These are phyloP conservation scores for Palaemon carinicauda DNA, from an alignment of 1,140 invertebrate species.

Conservation along the genomic window DNA sequence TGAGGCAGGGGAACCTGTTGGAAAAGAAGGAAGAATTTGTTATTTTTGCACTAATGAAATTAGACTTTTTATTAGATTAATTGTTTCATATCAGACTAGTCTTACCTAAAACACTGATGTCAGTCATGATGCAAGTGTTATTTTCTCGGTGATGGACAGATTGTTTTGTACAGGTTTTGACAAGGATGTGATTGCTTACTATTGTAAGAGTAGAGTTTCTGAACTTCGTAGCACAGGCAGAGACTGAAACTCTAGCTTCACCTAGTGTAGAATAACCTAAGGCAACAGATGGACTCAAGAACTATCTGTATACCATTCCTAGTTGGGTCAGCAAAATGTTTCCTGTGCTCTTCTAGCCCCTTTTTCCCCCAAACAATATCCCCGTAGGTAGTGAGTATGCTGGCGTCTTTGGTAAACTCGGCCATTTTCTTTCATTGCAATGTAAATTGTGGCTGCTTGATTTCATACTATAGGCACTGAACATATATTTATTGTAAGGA, in stretches of 20 bases:
- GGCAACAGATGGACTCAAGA: slow-evolving; percentile 31
- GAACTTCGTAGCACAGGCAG: slow-evolving; percentile 22
- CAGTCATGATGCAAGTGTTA: slow-evolving; percentile 46
- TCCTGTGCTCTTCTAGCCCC: slow-evolving; percentile 53
- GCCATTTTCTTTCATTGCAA: not conserved
- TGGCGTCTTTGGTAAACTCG: slow-evolving; percentile 38
- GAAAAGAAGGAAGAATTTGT: slow-evolving; percentile 48
- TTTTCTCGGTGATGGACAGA: slow-evolving; percentile 52
- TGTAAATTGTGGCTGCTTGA: slow-evolving; percentile 20
- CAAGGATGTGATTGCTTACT: slow-evolving; percentile 49
- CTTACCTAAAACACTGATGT: slow-evolving; percentile 50
- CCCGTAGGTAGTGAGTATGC: slow-evolving; percentile 37
- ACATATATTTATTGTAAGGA: not conserved
- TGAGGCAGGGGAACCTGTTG: slow-evolving; percentile 36
- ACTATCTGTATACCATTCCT: slow-evolving; percentile 52
- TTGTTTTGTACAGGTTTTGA: slow-evolving; percentile 56
- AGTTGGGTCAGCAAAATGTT: slow-evolving; percentile 44
- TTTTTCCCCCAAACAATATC: slow-evolving; percentile 36
- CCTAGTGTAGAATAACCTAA: slow-evolving; percentile 50
- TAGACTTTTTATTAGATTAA: slow-evolving; percentile 51
- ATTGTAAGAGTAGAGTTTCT: slow-evolving; percentile 40
- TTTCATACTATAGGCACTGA: slow-evolving; percentile 21
- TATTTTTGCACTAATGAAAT: slow-evolving; percentile 53
- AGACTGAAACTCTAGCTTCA: slow-evolving; percentile 36
- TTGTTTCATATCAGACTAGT: slow-evolving; percentile 58